Base-by-base conservation (phyloP, 2,113 vertebrate species). In the Odocoileus virginianus region DNA sequence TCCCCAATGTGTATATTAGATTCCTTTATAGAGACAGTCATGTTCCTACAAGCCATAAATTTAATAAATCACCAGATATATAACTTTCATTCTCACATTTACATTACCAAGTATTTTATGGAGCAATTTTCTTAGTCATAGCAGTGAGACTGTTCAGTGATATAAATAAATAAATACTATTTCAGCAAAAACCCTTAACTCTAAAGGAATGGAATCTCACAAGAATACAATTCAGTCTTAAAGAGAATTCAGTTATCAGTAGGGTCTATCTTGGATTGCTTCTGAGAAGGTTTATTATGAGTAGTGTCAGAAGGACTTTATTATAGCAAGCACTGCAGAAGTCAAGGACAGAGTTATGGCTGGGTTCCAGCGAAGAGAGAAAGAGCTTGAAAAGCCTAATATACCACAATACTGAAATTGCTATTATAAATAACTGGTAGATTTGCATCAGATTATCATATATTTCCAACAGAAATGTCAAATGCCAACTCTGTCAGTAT, bases 61-160 rank as follows among this genome's bases (percentile, higher is more conserved):
- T 92, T 92, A 95, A 96, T 83, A 98, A 97, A 94, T 87, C 71
- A 87, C 90, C 87, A 36, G 12, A 93, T 94, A 89, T 40, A 93
- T 89, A 97, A 76, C 94, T 96, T 95, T 89, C 89, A 97, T 97
- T 95, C 87, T 89, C 93, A 98, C 93, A 95, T 97, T 97, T 95
- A 95, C 93, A 97, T 97, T 94, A 92, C 92, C 78, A 93, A 91
- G 54, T 82, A 93, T 89, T 98, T 98, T 97, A 96, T 97, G 91
- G 83, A 91, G 86, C 91, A 96, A 95, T 98, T 97, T 98, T 95
- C 94, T 95, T 96, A 94, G 83, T 43, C 87, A 94, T 33, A 67
- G 67, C 40, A 28, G 52, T 87, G 87, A 97, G 40, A 95, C 82
- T 91, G 2, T 76, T 81, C 94, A 97, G 10, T 96, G 84, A 52